A percentile compares a stretch with the other conserved stretches of the same genome.
These are phyloP conservation scores for Chloroclysta siterata DNA, from an alignment of 2,888 invertebrate genomes.

Conservation along the genomic window DNA sequence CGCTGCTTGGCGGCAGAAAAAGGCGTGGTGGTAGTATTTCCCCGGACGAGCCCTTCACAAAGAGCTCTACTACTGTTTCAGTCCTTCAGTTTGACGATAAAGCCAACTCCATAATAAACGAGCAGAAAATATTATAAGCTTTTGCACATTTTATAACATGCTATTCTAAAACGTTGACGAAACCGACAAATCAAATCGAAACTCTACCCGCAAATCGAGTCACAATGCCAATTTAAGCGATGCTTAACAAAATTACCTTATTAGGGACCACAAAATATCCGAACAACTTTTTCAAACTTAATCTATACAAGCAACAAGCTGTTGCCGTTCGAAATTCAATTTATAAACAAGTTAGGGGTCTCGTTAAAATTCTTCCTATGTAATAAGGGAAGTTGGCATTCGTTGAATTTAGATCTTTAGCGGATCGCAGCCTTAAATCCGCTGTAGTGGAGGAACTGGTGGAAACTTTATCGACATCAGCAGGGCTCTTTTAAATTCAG, in stretches of 20 bases:
- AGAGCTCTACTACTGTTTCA: too few relatives aligned
- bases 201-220: constrained; percentile 37
- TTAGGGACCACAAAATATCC: constrained; percentile 65
- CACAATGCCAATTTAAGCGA: constrained; percentile 52
- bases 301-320: constrained; percentile 75
- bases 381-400: constrained; percentile 74
- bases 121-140: too few relatives aligned
- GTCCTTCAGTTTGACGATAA: too few relatives aligned
- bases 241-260: constrained; percentile 57
- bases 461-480: neutral
- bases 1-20: too few relatives aligned
- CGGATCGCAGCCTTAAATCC: constrained; percentile 30
- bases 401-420: constrained; percentile 56
- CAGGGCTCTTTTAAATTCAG: too few relatives aligned
- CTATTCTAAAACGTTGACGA: constrained; percentile 2
- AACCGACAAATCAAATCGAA: constrained; percentile 29
- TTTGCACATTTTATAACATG: neutral
- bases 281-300: constrained; percentile 77
- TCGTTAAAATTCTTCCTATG: constrained; percentile 81
- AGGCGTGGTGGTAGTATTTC: too few relatives aligned
- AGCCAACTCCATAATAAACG: too few relatives aligned
- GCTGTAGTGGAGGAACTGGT: constrained; percentile 15
- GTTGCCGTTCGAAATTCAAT: constrained; percentile 79
- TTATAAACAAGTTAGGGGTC: constrained; percentile 81
- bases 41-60: too few relatives aligned